Evolutionary conservation across 2,113 vertebrate genomes (phyloP).

Genomic region (Dasypus novemcinctus): DNA sequence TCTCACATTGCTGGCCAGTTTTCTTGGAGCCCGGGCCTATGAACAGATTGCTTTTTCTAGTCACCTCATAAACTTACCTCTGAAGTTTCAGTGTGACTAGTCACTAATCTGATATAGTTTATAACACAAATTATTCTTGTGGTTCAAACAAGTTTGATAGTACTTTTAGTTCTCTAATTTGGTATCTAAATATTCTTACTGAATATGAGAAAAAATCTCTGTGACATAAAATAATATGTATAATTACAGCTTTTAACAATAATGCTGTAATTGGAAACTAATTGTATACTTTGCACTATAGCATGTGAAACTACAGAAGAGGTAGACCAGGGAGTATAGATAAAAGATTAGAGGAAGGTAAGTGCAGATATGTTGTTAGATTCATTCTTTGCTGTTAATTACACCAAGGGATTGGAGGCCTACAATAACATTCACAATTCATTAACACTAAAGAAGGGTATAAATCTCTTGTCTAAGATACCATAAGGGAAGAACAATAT

Average conservation of each 20-base stretch:
- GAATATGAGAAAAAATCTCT: background rate
- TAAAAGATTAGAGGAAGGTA: background rate
- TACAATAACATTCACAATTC: background rate
- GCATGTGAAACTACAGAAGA: background rate
- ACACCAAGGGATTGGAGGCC: background rate
- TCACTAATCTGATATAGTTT: background rate
- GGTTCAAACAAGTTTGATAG: background rate
- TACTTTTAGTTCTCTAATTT: background rate
- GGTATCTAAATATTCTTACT: background rate
- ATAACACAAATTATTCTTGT: background rate
- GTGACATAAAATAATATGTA: background rate
- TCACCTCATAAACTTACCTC: background rate
- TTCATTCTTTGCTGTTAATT: background rate
- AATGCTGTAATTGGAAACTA: background rate
- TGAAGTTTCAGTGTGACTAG: background rate
- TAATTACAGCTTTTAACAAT: background rate
- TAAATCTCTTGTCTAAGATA: background rate
- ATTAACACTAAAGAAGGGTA: background rate
- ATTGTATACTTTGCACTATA: background rate
- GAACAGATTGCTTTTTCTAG: background rate
- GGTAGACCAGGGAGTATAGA: background rate
- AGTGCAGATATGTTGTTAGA: background rate
- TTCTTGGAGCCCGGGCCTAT: background rate
- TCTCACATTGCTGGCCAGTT: background rate
- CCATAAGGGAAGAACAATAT: background rate